A percentile compares a stretch with the other conserved stretches of the same genome.
Conservation (phyloP, 2,888 invertebrate genomes). For the Ophion obscuratus region DNA sequence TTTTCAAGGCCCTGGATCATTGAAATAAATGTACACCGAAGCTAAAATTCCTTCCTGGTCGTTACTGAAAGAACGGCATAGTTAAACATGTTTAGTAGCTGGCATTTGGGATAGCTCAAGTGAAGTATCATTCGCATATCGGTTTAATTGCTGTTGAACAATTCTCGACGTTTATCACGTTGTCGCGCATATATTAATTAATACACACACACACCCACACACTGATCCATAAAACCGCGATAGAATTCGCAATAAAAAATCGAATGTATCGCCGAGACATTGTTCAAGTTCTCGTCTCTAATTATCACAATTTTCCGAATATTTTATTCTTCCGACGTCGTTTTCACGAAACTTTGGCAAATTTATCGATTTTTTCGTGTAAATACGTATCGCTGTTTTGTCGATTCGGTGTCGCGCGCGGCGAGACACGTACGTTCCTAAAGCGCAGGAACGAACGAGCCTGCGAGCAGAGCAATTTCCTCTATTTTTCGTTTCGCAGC, state of each 20-base stretch:
- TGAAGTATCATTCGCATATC: slow-evolving; percentile 57
- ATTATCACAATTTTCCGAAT: too few relatives aligned
- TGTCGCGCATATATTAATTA: slow-evolving; percentile 31
- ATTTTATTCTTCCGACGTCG: neutral
- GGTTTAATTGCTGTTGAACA: slow-evolving; percentile 77
- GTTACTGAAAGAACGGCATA: slow-evolving; percentile 68
- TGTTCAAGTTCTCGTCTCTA: neutral
- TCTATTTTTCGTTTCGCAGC: slow-evolving; percentile 5
- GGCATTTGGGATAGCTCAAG: slow-evolving; percentile 53
- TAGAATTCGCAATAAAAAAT: neutral
- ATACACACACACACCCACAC: neutral
- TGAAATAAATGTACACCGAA: slow-evolving; percentile 32
- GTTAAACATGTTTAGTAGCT: slow-evolving; percentile 59
- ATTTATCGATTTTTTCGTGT: neutral
- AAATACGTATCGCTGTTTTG: slow-evolving; percentile 34
- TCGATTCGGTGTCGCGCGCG: slow-evolving; percentile 61
- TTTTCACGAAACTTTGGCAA: neutral
- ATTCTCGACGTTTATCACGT: slow-evolving; percentile 70
- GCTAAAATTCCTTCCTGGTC: slow-evolving; percentile 73
- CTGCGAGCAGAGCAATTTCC: slow-evolving; percentile 8
- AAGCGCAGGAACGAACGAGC: slow-evolving; percentile 78
- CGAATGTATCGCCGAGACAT: neutral
- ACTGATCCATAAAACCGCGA: slow-evolving; percentile 44
- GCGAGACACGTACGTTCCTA: slow-evolving; percentile 72
- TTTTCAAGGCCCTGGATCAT: neutral